Base-by-base conservation (phyloP, 2,888 invertebrate species). In the Zeuzera pyrina region DNA sequence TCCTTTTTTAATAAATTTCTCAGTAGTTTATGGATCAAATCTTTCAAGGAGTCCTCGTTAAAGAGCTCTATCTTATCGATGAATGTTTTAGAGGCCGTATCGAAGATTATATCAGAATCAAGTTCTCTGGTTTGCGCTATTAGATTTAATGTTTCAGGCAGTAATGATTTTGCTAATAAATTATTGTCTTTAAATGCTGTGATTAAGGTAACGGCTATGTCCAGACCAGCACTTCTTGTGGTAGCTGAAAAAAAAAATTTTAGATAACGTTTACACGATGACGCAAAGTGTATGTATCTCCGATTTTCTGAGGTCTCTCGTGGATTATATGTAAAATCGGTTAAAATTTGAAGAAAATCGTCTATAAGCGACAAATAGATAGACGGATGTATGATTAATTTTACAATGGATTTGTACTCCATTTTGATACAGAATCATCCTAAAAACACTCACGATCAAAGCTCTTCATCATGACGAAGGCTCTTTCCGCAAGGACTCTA, bases 21-120 rank as follows among this genome's bases (percentile, higher is more conserved):
- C 0, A 56, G 13, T 4, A 55, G 8, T 6, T 41, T 34, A 1
- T 32, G 3, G 0, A 43, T 26, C 0, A 52, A 33, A 2, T 42
- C 21, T n/a, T 43, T 33, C 0, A 61, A 10, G 3, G 27, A 28
- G 1, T 33, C 22, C 1, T 41, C 30, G 1, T 49, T 41, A 13
- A 62, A 72, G 1, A 73, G 15, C 3, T 57, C 57, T 2, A 62
- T 50, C 45, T 64, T 70, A 2, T 69, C 62, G 0, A 48, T 21
- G 7, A 58, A 62, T 1, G 58, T 33, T 2, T 53, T 43, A 0
- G 52, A 30, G 2, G 64, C 52, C 0, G 24, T 38, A 13, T 59
- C 49, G 30, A 65, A 66, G 1, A 53, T 39, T 0, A 23, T 25
- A 24, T 41, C 43, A 0, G 47, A 33, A 6, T 42, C 35, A 0